Base-by-base conservation (phyloP, 1,140 invertebrate genomes). In the Mercenaria mercenaria region DNA sequence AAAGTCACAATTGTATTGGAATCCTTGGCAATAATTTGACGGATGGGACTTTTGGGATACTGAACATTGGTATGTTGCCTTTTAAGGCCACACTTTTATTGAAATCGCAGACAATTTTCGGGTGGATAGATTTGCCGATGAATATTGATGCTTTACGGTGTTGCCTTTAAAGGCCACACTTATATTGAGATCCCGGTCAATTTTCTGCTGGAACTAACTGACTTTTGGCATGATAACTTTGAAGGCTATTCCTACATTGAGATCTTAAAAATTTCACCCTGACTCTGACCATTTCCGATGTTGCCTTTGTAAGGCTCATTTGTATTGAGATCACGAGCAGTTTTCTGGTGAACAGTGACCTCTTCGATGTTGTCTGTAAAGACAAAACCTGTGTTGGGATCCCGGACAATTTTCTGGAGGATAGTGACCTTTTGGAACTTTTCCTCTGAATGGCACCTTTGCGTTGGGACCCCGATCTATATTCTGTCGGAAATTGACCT, bases 1-100 rank as follows among this genome's bases (percentile, higher is more conserved):
- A n/a, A 87, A 52, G 1, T 74, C 84, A 50, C 84, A 87, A 32
- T 87, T 87, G 23, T 34, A 67, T 11, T n/a, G 23, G 11, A 20
- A n/a, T n/a, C 52, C 72, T n/a, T 50, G 37, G n/a, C 84, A n/a
- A n/a, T n/a, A n/a, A 15, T 56, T 15, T 56, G n/a, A 15, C n/a
- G n/a, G n/a, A n/a, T n/a, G n/a, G n/a, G n/a, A n/a, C n/a, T n/a
- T n/a, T n/a, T n/a, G n/a, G 52, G n/a, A 56, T 15, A 15, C n/a
- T n/a, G n/a, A n/a, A n/a, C n/a, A n/a, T n/a, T n/a, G n/a, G n/a
- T n/a, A n/a, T n/a, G n/a, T n/a, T n/a, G n/a, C n/a, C n/a, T n/a
- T n/a, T n/a, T n/a, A n/a, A n/a, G n/a, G n/a, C n/a, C n/a, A n/a
- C n/a, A n/a, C n/a, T n/a, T n/a, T n/a, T n/a, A n/a, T n/a, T n/a